These are phyloP conservation scores for Crioceris asparagi DNA, from an alignment of 2,888 invertebrate genomes.

Conservation along the genomic window DNA sequence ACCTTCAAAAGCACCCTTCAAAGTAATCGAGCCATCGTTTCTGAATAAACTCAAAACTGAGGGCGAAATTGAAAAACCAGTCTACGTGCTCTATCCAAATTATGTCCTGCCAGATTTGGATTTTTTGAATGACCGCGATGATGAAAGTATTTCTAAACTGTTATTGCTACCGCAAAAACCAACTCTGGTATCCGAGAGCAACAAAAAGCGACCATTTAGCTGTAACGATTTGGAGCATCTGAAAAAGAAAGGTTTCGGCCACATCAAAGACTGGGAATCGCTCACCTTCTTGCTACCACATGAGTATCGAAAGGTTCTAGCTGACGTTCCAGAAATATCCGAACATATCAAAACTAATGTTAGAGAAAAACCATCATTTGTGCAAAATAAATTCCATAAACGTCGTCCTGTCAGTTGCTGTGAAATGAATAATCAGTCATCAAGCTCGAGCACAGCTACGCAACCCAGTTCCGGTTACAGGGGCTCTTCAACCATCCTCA, in stretches of 20 bases:
- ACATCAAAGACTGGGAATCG: constrained; percentile 90
- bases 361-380: constrained; percentile 45
- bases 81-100: constrained; percentile 84
- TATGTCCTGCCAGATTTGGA: constrained; percentile 83
- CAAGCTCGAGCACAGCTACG: constrained; percentile 61
- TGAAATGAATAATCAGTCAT: constrained; percentile 51
- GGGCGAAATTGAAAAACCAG: constrained; percentile 53
- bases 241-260: constrained; percentile 68
- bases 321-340: constrained; percentile 69
- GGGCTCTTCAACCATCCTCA: constrained; percentile 75
- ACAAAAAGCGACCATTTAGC: constrained; percentile 57
- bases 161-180: constrained; percentile 58
- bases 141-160: constrained; percentile 47
- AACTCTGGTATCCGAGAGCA: constrained; percentile 37
- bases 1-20: constrained; percentile 40
- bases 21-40: constrained; percentile 60
- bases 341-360: constrained; percentile 49
- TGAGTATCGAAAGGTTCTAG: constrained; percentile 69
- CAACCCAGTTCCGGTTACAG: constrained; percentile 80
- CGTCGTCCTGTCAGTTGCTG: constrained; percentile 49
- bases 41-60: constrained; percentile 50
- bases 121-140: constrained; percentile 50
- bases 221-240: constrained; percentile 74
- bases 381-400: constrained; percentile 43
- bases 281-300: constrained; percentile 76